Evolutionary conservation across 1,140 invertebrate species (phyloP).

Genomic region (Drosophila orena): DNA sequence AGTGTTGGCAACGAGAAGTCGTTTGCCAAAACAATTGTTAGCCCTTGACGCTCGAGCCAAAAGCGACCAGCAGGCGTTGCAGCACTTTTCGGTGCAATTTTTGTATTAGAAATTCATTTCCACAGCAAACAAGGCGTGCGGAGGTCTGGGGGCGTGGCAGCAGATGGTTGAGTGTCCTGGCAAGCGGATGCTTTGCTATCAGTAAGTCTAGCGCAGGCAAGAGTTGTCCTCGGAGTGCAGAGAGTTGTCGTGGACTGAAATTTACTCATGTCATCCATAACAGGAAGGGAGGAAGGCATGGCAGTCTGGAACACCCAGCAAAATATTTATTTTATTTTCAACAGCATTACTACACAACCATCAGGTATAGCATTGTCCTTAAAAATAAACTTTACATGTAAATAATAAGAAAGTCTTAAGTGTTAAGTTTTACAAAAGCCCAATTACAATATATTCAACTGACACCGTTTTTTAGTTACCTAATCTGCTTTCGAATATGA

Average conservation of each 20-base stretch:
- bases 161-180: conserved; percentile 54
- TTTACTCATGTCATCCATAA: conserved; percentile 53
- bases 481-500: too few relatives aligned
- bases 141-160: conserved; percentile 16
- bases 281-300: neutral
- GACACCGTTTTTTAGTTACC: too few relatives aligned
- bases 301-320: neutral
- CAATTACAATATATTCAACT: neutral
- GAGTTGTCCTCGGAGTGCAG: conserved; percentile 35
- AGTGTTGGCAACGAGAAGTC: conserved; percentile 70
- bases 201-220: conserved; percentile 58
- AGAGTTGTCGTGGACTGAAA: conserved; percentile 52
- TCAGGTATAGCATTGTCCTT: neutral
- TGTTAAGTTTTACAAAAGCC: neutral
- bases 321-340: neutral
- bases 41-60: conserved; percentile 47
- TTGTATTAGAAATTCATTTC: conserved; percentile 83
- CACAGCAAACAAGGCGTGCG: conserved; percentile 41
- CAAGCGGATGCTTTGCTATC: conserved; percentile 60
- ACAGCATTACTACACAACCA: neutral
- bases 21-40: conserved; percentile 75
- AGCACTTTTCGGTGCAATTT: conserved; percentile 75
- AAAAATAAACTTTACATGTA: neutral
- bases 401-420: too few relatives aligned
- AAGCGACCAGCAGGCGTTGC: conserved; percentile 39